Evolutionary conservation across 2,113 vertebrate genomes (phyloP).

Genomic region (Mobula hypostoma): DNA sequence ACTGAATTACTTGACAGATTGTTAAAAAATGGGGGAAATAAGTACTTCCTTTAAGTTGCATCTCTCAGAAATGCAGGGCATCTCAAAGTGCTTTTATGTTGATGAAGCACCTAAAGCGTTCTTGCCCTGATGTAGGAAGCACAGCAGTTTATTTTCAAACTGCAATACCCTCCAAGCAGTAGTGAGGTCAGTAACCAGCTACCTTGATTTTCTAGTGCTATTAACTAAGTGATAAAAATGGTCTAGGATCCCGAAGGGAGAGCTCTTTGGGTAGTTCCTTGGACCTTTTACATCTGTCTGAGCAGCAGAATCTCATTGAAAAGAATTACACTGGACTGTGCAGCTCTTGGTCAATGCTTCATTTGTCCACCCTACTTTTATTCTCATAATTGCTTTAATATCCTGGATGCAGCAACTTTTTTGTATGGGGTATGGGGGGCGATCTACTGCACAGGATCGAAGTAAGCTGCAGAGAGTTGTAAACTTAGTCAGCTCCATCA

Average conservation of each 20-base stretch:
- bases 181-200: background rate
- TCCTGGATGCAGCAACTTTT: background rate
- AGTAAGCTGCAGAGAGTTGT: too few species aligned
- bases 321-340: background rate
- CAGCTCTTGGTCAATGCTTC: background rate
- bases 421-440: too few species aligned
- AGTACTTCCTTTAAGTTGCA: background rate
- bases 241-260: background rate
- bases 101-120: background rate
- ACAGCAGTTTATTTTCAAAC: background rate
- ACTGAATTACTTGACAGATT: background rate
- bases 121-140: background rate
- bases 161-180: background rate
- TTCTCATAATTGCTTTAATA: background rate
- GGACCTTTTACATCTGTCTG: background rate
- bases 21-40: background rate
- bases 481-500: too few species aligned
- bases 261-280: background rate
- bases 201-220: background rate
- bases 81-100: background rate
- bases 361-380: background rate
- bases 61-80: background rate
- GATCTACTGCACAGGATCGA: too few species aligned
- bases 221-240: background rate
- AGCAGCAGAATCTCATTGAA: background rate